A percentile compares a stretch with the other conserved stretches of the same genome.
These are phyloP conservation scores for Ormyrus labotus DNA, from an alignment of 2,888 invertebrate genomes.

Conservation along the genomic window DNA sequence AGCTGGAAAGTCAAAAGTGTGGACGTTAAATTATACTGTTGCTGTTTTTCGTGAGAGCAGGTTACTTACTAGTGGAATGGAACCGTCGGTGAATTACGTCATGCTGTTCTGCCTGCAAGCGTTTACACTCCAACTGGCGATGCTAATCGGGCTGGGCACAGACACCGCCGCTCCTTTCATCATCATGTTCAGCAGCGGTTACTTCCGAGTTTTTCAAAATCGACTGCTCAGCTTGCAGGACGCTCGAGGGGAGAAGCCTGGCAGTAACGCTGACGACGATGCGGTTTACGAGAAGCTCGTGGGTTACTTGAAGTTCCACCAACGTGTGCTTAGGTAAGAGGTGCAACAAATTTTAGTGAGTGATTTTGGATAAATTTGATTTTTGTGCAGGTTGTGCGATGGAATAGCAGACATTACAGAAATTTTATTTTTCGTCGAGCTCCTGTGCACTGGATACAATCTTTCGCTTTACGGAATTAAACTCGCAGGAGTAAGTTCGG, in stretches of 20 bases:
- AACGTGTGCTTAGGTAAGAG: conserved; percentile 15
- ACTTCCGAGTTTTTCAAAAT: conserved; percentile 54
- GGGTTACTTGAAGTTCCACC: conserved; percentile 1
- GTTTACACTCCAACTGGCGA: conserved; percentile 50
- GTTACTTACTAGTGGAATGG: conserved; percentile 53
- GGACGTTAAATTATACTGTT: neutral
- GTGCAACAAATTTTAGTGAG: neutral
- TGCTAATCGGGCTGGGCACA: conserved; percentile 55
- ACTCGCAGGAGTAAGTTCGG: conserved; percentile 11
- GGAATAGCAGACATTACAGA: neutral
- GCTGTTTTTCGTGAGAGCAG: neutral
- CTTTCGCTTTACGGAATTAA: conserved; percentile 14
- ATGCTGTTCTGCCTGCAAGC: conserved; percentile 58
- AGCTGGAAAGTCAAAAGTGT: neutral
- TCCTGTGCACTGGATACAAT: conserved; percentile 4
- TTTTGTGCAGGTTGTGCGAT: neutral
- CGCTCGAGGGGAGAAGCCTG: neutral
- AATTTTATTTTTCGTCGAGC: neutral
- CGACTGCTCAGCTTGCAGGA: neutral
- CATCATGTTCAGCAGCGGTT: conserved; percentile 58
- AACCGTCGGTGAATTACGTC: conserved; percentile 59
- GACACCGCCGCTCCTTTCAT: conserved; percentile 61
- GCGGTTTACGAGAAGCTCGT: neutral
- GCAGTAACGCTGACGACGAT: neutral
- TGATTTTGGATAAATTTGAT: neutral